Evolutionary conservation across 2,797 vertebrate species (phyloP).

Genomic region (Enteromius viviparus): DNA sequence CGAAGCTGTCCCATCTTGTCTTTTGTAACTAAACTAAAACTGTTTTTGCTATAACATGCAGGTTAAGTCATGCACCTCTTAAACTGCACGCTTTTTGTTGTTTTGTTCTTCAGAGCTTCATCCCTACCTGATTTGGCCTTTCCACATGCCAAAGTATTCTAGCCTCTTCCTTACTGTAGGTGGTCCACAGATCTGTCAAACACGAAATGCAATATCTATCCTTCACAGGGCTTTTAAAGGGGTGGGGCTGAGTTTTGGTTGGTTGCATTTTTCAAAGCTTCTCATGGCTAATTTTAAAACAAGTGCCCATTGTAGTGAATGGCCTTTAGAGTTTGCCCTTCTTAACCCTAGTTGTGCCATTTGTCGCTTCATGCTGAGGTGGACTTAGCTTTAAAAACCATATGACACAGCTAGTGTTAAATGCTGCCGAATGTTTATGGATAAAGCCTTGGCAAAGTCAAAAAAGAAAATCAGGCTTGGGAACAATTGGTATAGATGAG

Average conservation of each 20-base stretch:
- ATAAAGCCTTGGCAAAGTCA: constrained; percentile 54
- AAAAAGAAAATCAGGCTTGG: constrained; percentile 59
- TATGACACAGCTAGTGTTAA: constrained; percentile 62
- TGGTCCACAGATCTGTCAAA: constrained; percentile 62
- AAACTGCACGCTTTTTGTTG: constrained; percentile 47
- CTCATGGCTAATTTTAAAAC: constrained; percentile 50
- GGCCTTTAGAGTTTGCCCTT: constrained; percentile 47
- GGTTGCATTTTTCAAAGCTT: constrained; percentile 55
- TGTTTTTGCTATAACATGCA: constrained; percentile 43
- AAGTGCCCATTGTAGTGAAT: constrained; percentile 47
- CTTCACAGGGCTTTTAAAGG: constrained; percentile 30
- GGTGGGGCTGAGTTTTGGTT: constrained; percentile 48
- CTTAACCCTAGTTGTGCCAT: constrained; percentile 60
- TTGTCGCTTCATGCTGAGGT: not conserved
- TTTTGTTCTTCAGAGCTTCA: constrained; percentile 32
- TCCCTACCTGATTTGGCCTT: constrained; percentile 71
- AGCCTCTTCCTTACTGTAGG: constrained; percentile 95
- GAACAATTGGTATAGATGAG: constrained; percentile 44
- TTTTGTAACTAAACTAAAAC: constrained; percentile 45
- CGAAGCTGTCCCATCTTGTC: constrained; percentile 42
- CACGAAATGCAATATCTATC: constrained; percentile 1
- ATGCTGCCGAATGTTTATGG: constrained; percentile 41
- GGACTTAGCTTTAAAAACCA: not conserved
- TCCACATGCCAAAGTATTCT: constrained; percentile 85
- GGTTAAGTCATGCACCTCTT: constrained; percentile 51